These are phyloP conservation scores for Aphelocoma coerulescens DNA, from an alignment of 2,113 vertebrate species.

Conservation along the genomic window DNA sequence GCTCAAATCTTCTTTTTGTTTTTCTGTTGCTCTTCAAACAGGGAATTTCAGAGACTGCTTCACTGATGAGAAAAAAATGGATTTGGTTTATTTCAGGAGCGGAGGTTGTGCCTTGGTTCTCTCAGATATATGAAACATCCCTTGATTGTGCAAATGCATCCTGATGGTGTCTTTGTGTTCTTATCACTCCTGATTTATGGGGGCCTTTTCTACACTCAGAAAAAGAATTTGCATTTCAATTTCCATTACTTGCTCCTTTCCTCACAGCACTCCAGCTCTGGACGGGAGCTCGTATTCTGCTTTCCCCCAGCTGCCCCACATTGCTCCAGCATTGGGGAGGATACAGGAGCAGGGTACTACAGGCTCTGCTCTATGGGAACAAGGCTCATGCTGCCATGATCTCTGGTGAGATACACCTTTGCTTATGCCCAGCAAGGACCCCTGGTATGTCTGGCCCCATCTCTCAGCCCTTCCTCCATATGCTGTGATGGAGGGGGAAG, in stretches of 20 bases:
- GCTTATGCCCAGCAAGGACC: neutral
- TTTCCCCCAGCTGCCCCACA: neutral
- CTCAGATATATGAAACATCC: conserved; percentile 59
- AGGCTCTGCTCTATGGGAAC: neutral
- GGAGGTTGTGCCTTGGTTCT: conserved; percentile 49
- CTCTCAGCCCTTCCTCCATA: neutral
- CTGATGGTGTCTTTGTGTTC: conserved; percentile 70
- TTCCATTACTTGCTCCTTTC: conserved; percentile 26
- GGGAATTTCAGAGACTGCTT: conserved; percentile 36
- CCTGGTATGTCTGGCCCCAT: neutral
- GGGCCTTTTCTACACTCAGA: conserved; percentile 53
- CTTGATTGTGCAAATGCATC: conserved; percentile 68
- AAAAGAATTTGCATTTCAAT: conserved; percentile 61
- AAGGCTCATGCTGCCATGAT: neutral
- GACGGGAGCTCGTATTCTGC: neutral
- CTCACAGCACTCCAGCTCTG: neutral
- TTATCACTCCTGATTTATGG: conserved; percentile 71
- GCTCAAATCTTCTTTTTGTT: conserved; percentile 31
- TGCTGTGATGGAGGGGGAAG: neutral
- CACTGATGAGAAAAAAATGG: conserved; percentile 31
- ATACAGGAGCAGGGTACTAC: rapidly evolving
- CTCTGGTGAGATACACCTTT: neutral
- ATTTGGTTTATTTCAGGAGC: conserved; percentile 56
- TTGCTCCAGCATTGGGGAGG: rapidly evolving
- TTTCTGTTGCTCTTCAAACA: conserved; percentile 53